These are phyloP conservation scores for Muntiacus reevesi DNA, from an alignment of 2,113 vertebrate species.

Conservation along the genomic window DNA sequence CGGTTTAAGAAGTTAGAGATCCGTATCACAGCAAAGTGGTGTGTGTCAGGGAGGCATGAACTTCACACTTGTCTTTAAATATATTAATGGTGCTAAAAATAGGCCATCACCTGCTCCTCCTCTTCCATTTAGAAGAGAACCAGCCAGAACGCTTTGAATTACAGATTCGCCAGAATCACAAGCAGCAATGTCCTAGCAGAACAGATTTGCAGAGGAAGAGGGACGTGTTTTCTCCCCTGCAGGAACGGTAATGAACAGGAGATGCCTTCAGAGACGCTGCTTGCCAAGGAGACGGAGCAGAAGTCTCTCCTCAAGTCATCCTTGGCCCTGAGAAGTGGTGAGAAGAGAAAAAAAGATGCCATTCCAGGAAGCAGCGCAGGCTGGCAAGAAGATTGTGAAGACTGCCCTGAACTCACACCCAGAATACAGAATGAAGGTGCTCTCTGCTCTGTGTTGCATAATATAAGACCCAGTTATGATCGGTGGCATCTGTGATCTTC, in stretches of 20 bases:
- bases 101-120: slow-evolving; percentile 66
- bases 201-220: slow-evolving; percentile 3
- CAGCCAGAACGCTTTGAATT: slow-evolving; percentile 50
- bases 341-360: neutral
- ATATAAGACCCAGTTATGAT: accelerated
- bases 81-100: slow-evolving; percentile 59
- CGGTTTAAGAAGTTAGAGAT: neutral
- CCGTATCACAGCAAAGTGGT: neutral
- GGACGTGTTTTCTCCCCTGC: neutral
- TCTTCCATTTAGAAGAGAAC: slow-evolving; percentile 35
- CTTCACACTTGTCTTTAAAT: slow-evolving; percentile 28
- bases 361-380: neutral
- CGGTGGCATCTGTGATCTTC: neutral
- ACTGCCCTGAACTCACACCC: neutral
- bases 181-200: neutral
- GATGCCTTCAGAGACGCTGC: neutral
- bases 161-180: slow-evolving; percentile 15
- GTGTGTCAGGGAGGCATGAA: neutral
- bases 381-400: neutral
- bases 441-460: neutral
- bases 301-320: neutral
- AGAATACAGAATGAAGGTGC: neutral
- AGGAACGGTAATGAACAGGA: neutral
- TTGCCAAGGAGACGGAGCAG: neutral
- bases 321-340: neutral